Evolutionary conservation across 1,140 invertebrate genomes (phyloP), one percentile per base, ranked within the genome.

Genomic region (Nixonia krombeini): DNA sequence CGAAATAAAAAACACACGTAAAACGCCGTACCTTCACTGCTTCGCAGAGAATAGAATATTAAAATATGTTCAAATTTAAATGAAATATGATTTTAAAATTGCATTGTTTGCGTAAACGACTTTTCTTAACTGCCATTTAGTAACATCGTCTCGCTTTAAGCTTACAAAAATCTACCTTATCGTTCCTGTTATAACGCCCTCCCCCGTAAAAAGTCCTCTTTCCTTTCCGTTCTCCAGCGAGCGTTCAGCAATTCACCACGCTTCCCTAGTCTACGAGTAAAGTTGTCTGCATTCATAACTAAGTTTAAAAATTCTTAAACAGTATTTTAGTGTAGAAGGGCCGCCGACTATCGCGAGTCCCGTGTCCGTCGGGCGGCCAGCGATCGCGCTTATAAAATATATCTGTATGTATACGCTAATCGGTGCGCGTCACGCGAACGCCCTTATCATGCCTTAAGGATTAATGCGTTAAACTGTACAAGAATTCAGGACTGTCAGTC

Each of bases 341-440:
- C 65, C 52, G 66, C 55, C 65, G 62, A 63, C 47, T 38, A 26
- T 45, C 49, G 55, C 66, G 55, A 63, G 46, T 25, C 40, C 47
- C 44, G 49, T 63, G 45, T 62, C 35, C 50, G 64, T 61, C 64
- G n/a, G 53, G 44, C 53, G 41, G 59, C 57, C 68, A 56, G 73
- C 63, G n/a, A 65, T 75, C 71, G 72, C 70, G 62, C 62, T 75
- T 77, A 74, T 78, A 77, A 78, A 80, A 78, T 80, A 77, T 74
- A 73, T 76, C 53, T 73, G 46, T 72, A 59, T 78, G 72, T 65
- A 74, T 68, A 78, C 75, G 8, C 28, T n/a, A n/a, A n/a, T n/a
- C n/a, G n/a, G n/a, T n/a, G n/a, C n/a, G n/a, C n/a, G n/a, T n/a
- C n/a, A n/a, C n/a, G n/a, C n/a, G n/a, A n/a, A n/a, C n/a, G n/a